These are phyloP conservation scores for Acanthopagrus latus DNA, from an alignment of 2,797 vertebrate species.

Conservation along the genomic window DNA sequence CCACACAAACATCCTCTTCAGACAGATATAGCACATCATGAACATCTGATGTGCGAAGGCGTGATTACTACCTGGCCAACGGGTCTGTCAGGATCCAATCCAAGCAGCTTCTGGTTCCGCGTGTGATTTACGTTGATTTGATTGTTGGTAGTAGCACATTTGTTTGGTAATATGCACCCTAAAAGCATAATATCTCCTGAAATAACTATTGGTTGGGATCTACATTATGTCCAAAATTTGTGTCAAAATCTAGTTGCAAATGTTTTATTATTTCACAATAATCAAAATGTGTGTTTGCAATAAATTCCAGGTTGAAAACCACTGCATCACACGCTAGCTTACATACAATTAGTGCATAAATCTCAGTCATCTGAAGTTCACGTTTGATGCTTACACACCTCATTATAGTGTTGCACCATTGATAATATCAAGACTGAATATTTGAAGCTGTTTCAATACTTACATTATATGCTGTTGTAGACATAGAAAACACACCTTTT, in stretches of 20 bases:
- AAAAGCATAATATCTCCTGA: not conserved
- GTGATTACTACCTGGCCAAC: not conserved
- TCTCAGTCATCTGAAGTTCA: too few species aligned
- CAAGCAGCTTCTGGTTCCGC: not conserved
- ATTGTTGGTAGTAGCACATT: not conserved
- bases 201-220: not conserved
- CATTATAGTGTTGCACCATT: too few species aligned
- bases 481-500: too few species aligned
- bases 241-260: not conserved
- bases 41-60: not conserved
- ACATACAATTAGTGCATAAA: too few species aligned
- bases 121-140: not conserved
- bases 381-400: too few species aligned
- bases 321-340: too few species aligned
- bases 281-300: too few species aligned
- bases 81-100: not conserved
- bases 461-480: too few species aligned
- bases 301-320: too few species aligned
- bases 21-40: not conserved
- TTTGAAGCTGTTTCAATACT: too few species aligned
- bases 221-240: not conserved
- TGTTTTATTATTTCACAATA: too few species aligned
- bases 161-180: not conserved
- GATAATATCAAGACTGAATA: too few species aligned
- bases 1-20: constrained; percentile 2